Base-by-base conservation (phyloP, 64 coral and sea anemone genomes). In the Stichodactyla helianthus region DNA sequence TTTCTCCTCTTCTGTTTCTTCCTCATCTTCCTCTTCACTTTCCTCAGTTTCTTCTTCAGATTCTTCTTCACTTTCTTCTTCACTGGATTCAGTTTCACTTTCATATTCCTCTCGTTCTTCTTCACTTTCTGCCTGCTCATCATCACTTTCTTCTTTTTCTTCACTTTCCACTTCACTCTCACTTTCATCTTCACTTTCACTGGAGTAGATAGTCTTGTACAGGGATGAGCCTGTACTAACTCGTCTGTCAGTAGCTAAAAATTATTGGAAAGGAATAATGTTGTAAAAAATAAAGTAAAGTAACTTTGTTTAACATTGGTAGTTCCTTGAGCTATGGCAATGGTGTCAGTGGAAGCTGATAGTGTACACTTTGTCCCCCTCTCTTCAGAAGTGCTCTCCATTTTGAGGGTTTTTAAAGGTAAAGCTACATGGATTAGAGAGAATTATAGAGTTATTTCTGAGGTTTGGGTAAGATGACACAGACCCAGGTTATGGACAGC, bases 181-280 rank as follows among this genome's bases (percentile, higher is more conserved):
- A 18, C 89, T 70, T 53, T 90, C 91, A 56, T 84, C 94, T 59
- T 93, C 94, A 62, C 91, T 89, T 54, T 87, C 88, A 50, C 94
- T 97, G 27, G 94, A 90, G 55, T 97, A 97, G 12, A 97, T 82
- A 10, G 68, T 93, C 25, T 97, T 87, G 62, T 97, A 97, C 23
- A 97, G 31, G 5, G 94, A 97, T 18, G 94, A 97, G 2, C 94
- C 94, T 67, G 94, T 97, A 55, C 91, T 97, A 82, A 88, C 82
- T 19, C 94, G 91, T 17, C 94, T 90, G 77, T 92, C 92, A 27
- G 82, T 85, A 62, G 76, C 94, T 23, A 91, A 83, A 94, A 22
- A 15, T 78, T 16, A n/a, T n/a, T 3, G 74, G 86, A 86, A 55
- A 23, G 13, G 54, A 19, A 64, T 15, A 63, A 57, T 51, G 19